Conservation (phyloP, 2,888 invertebrate species). For the Eupithecia dodoneata region DNA sequence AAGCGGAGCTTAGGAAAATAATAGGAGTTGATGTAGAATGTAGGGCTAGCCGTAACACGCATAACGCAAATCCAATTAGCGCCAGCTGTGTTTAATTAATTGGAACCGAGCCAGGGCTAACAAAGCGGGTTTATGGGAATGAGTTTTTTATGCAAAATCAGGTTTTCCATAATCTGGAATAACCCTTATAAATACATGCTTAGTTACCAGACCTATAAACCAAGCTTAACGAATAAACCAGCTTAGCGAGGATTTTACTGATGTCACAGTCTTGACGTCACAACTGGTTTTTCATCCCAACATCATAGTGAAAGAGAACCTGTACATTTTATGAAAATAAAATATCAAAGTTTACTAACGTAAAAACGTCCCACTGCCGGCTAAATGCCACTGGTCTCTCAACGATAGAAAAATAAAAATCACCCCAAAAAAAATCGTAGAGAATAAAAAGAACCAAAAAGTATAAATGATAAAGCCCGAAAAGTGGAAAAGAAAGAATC, state of each 20-base stretch:
- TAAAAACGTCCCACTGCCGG: neutral
- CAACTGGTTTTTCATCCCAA: neutral
- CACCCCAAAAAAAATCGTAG: neutral
- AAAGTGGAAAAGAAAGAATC: neutral
- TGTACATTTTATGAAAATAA: neutral
- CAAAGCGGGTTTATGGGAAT: slow-evolving; percentile 20
- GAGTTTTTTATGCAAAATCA: slow-evolving; percentile 14
- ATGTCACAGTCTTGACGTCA: neutral
- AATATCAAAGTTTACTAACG: neutral
- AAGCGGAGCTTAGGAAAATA: neutral
- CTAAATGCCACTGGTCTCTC: neutral
- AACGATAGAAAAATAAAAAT: neutral
- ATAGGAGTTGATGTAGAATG: neutral
- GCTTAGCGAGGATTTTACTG: slow-evolving; percentile 9
- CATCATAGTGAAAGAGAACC: neutral
- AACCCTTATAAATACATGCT: slow-evolving; percentile 6
- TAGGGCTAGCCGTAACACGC: slow-evolving; percentile 7
- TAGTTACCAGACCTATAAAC: slow-evolving; percentile 2
- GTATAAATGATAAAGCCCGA: neutral
- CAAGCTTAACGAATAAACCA: slow-evolving; percentile 3
- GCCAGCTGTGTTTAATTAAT: slow-evolving; percentile 46
- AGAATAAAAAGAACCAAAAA: neutral
- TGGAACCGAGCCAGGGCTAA: slow-evolving; percentile 51
- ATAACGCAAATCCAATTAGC: slow-evolving; percentile 39
- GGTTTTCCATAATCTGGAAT: slow-evolving; percentile 3